phyloP scores from a whole-genome alignment of 1,140 invertebrate species.

The Ceratina australensis region DNA sequence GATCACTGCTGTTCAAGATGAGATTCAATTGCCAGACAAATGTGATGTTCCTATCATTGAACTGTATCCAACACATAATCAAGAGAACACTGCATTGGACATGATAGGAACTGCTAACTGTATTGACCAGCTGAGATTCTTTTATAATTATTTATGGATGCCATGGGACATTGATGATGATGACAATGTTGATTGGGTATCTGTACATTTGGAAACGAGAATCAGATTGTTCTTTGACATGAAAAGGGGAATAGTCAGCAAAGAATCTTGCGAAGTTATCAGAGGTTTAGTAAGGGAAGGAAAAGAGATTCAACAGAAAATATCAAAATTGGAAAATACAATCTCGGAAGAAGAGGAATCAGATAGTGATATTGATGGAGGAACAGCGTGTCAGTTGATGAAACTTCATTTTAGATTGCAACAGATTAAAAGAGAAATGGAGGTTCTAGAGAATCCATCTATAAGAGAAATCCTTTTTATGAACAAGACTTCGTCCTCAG shows the following conservation, averaged over 20 bases:
- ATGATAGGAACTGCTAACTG: constrained; percentile 75
- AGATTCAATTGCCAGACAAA: constrained; percentile 81
- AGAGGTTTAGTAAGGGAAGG: constrained; percentile 80
- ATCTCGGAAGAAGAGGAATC: constrained; percentile 76
- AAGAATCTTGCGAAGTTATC: constrained; percentile 80
- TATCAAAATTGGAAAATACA: constrained; percentile 77
- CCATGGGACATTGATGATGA: constrained; percentile 84
- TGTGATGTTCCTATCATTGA: constrained; percentile 81
- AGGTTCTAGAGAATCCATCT: constrained; percentile 82
- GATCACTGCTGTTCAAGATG: constrained; percentile 82
- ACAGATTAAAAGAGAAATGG: constrained; percentile 83
- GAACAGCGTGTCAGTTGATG: constrained; percentile 77
- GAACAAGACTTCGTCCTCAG: constrained; percentile 67
- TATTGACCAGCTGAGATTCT: constrained; percentile 79
- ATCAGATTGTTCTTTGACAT: constrained; percentile 82
- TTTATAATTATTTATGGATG: constrained; percentile 83
- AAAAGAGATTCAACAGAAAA: constrained; percentile 78
- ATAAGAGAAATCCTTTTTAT: constrained; percentile 78
- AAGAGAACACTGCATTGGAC: constrained; percentile 80
- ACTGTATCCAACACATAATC: constrained; percentile 81
- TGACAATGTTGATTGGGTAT: constrained; percentile 80
- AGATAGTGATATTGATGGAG: constrained; percentile 65
- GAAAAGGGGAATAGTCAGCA: constrained; percentile 78
- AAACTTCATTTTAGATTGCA: constrained; percentile 81
- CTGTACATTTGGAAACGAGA: constrained; percentile 80